Evolutionary conservation across 2,113 vertebrate genomes (phyloP).

Genomic region (Andinoacara biseriatus): DNA sequence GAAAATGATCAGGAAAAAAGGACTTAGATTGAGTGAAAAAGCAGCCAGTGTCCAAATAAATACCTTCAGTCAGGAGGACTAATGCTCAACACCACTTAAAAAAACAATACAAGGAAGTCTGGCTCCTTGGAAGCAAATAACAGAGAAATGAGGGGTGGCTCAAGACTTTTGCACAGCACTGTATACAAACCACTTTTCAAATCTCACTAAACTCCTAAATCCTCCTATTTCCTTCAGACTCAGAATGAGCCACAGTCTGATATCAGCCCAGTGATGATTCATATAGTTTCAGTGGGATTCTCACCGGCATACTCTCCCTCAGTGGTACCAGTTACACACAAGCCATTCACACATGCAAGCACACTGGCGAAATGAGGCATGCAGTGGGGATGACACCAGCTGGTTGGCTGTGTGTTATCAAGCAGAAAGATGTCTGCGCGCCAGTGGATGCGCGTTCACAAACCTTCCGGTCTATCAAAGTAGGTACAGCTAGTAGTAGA

Average conservation of each 20-base stretch:
- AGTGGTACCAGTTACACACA: background rate
- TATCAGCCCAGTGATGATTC: background rate
- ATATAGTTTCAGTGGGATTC: slow-evolving; percentile 1
- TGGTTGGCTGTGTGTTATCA: slow-evolving; percentile 51
- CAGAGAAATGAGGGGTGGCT: background rate
- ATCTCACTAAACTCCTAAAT: background rate
- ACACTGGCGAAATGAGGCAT: background rate
- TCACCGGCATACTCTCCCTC: background rate
- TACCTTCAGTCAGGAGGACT: background rate
- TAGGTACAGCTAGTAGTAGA: slow-evolving; percentile 65
- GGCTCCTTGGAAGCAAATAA: background rate
- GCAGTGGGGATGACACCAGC: slow-evolving; percentile 44
- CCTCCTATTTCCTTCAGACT: background rate
- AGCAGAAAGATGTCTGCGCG: slow-evolving; percentile 58
- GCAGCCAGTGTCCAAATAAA: too few relatives aligned
- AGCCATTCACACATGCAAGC: background rate
- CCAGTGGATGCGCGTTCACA: slow-evolving; percentile 80
- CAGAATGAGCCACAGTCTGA: background rate
- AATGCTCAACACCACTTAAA: background rate
- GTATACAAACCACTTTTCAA: background rate
- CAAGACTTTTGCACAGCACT: background rate
- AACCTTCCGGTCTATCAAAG: slow-evolving; percentile 82
- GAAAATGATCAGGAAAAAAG: too few relatives aligned
- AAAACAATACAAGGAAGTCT: too few relatives aligned
- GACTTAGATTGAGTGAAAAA: too few relatives aligned